Percentiles rank a stretch among this genome's conserved stretches.
Evolutionary conservation across 2,888 invertebrate genomes (phyloP).

Genomic region (Antitype chi): DNA sequence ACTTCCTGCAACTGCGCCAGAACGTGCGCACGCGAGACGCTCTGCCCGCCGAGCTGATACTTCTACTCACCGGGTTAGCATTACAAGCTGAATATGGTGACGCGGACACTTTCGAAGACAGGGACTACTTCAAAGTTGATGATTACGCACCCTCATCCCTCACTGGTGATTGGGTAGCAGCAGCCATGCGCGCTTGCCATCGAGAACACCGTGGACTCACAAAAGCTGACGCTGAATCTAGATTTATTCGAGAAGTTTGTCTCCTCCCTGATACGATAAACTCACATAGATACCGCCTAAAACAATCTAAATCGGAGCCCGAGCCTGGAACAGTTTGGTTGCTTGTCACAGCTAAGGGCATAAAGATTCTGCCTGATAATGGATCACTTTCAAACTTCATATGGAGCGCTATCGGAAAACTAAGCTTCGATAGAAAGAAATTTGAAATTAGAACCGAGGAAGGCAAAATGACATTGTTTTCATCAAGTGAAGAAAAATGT

Average conservation of each 20-base stretch:
- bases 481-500: slow-evolving; percentile 98
- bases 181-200: slow-evolving; percentile 94
- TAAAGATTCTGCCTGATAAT: slow-evolving; percentile 95
- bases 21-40: slow-evolving; percentile 94
- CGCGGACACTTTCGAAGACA: slow-evolving; percentile 86
- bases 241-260: slow-evolving; percentile 97
- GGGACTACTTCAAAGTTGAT: slow-evolving; percentile 93
- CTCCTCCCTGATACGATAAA: slow-evolving; percentile 96
- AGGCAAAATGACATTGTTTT: slow-evolving; percentile 96
- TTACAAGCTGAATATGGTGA: slow-evolving; percentile 98
- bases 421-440: slow-evolving; percentile 99
- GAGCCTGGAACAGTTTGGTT: slow-evolving; percentile 96
- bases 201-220: slow-evolving; percentile 95
- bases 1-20: slow-evolving; percentile 98
- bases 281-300: slow-evolving; percentile 96
- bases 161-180: slow-evolving; percentile 90
- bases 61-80: slow-evolving; percentile 96
- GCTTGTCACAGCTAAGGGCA: slow-evolving; percentile 97
- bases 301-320: slow-evolving; percentile 93
- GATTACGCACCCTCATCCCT: slow-evolving; percentile 95
- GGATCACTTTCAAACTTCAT: slow-evolving; percentile 94
- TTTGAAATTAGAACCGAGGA: slow-evolving; percentile 98
- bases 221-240: slow-evolving; percentile 95
- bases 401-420: slow-evolving; percentile 98
- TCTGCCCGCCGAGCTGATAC: slow-evolving; percentile 91